Conservation (phyloP, 2,888 invertebrate species). For the Dynastes maya region DNA sequence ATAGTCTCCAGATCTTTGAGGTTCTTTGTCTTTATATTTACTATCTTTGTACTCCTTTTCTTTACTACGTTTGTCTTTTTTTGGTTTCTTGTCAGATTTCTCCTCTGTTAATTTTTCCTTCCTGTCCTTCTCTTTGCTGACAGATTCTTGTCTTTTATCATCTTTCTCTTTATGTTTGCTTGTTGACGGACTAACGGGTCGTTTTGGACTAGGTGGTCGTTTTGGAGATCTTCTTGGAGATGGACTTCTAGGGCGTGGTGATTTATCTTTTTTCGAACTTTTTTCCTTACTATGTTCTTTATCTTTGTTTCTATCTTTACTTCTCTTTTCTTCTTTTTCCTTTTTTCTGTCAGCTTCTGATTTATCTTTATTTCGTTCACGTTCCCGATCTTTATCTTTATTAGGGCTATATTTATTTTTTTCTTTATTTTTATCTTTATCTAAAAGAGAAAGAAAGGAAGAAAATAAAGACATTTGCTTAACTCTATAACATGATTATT, state of each 20-base stretch:
- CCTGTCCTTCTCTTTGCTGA: constrained; percentile 61
- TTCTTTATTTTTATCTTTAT: constrained; percentile 64
- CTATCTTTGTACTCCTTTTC: constrained; percentile 74
- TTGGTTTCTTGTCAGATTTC: constrained; percentile 63
- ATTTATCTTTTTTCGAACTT: constrained; percentile 70
- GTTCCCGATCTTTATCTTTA: constrained; percentile 70
- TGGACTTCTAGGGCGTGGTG: constrained; percentile 66
- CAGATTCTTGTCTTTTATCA: constrained; percentile 63
- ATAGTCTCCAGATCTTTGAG: constrained; percentile 70
- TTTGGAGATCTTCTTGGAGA: constrained; percentile 64
- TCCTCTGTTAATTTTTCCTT: constrained; percentile 57
- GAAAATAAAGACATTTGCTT: background rate
- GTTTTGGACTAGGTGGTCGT: constrained; percentile 56
- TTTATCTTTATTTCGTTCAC: constrained; percentile 69
- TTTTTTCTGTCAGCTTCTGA: constrained; percentile 71
- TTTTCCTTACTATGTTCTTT: constrained; percentile 73
- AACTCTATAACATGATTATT: background rate
- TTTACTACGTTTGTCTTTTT: constrained; percentile 77
- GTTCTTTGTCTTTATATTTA: constrained; percentile 65
- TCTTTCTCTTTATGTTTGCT: constrained; percentile 61
- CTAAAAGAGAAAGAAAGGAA: constrained; percentile 44
- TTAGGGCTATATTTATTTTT: constrained; percentile 75
- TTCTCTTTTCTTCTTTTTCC: constrained; percentile 70
- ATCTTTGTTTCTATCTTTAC: constrained; percentile 70
- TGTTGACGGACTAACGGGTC: constrained; percentile 42